Conservation (phyloP, 2,888 invertebrate species). For the Leucozona laternaria region DNA sequence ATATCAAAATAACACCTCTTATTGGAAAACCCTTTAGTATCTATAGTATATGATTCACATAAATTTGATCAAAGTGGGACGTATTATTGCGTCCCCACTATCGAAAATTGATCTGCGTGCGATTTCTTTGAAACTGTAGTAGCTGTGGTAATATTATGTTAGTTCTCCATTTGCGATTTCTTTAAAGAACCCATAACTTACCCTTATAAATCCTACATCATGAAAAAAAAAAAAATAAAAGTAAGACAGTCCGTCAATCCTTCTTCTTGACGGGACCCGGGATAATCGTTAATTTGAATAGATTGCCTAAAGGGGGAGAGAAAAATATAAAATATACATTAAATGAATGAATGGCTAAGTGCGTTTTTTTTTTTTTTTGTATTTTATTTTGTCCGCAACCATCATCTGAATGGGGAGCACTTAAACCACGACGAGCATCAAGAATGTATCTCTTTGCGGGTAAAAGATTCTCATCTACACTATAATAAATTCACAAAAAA, state of each 20-base stretch:
- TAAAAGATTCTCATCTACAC: slow-evolving; percentile 45
- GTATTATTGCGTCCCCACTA: no score
- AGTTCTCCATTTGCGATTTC: background rate
- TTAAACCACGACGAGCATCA: slow-evolving; percentile 16
- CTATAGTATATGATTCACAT: no score
- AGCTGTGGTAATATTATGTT: background rate
- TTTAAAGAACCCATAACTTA: background rate
- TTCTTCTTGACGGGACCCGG: slow-evolving; percentile 23
- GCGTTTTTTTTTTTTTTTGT: slow-evolving; percentile 38
- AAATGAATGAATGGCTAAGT: slow-evolving; percentile 62
- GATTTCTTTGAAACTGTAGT: no score
- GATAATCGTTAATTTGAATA: slow-evolving; percentile 73
- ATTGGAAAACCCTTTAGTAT: no score
- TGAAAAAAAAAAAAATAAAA: background rate
- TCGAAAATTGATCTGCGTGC: no score
- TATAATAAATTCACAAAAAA: slow-evolving; percentile 7
- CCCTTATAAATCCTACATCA: background rate
- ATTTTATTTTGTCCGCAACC: background rate
- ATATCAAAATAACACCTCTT: no score
- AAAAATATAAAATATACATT: slow-evolving; percentile 45
- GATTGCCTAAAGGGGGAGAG: slow-evolving; percentile 73
- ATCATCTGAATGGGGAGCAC: slow-evolving; percentile 52
- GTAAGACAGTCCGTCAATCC: slow-evolving; percentile 21
- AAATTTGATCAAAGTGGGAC: no score
- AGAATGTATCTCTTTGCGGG: background rate